These are phyloP conservation scores for Cyrtorhinus lividipennis DNA, from an alignment of 1,140 invertebrate species.

Conservation along the genomic window DNA sequence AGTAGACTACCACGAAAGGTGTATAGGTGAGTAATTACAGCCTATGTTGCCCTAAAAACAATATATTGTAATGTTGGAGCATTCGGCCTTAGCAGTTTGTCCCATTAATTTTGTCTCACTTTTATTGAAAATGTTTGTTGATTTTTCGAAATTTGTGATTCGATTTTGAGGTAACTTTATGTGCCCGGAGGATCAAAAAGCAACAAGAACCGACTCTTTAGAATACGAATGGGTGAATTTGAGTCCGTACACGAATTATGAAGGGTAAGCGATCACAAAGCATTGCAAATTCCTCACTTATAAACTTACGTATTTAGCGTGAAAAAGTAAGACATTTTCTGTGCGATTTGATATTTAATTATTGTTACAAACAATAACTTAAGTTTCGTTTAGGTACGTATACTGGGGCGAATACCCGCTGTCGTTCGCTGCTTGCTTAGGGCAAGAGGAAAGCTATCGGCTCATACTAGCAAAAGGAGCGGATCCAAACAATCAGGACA, in stretches of 20 bases:
- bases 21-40: constrained; percentile 34
- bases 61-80: too few species aligned
- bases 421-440: constrained; percentile 88
- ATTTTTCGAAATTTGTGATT: too few species aligned
- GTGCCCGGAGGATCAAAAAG: constrained; percentile 93
- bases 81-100: too few species aligned
- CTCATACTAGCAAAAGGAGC: constrained; percentile 87
- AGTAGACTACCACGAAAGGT: constrained; percentile 77
- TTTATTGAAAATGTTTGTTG: too few species aligned
- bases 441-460: constrained; percentile 93
- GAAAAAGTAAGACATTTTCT: too few species aligned
- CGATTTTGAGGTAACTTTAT: constrained; percentile 78
- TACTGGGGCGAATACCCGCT: constrained; percentile 98
- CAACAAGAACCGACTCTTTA: constrained; percentile 64
- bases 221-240: constrained; percentile 89
- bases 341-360: too few species aligned
- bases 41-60: too few species aligned
- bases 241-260: constrained; percentile 75
- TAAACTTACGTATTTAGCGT: too few species aligned
- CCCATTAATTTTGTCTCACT: too few species aligned
- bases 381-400: constrained; percentile 53
- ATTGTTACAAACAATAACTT: neutral
- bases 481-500: constrained; percentile 86
- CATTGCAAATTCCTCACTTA: too few species aligned
- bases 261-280: too few species aligned